Evolutionary conservation across 2,113 vertebrate genomes (phyloP).

Genomic region (Oncorhynchus kisutch): DNA sequence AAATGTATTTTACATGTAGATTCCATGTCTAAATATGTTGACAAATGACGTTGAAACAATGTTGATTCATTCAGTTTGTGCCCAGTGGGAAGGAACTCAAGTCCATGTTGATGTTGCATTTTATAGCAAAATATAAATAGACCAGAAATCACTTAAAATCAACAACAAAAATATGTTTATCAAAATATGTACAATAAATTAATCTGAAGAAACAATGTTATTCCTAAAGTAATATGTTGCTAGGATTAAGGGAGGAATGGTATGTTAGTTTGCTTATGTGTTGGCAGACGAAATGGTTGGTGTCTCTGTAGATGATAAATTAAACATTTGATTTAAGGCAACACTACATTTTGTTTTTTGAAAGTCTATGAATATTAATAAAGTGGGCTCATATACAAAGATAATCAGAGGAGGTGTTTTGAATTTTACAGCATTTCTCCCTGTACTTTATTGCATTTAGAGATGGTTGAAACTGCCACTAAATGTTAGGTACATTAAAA

Average conservation of each 20-base stretch:
- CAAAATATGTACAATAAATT: background rate
- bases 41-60: no score
- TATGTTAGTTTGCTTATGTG: background rate
- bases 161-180: background rate
- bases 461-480: background rate
- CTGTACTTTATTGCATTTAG: background rate
- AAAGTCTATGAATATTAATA: background rate
- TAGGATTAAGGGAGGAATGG: background rate
- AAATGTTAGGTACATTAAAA: background rate
- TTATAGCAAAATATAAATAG: conserved; percentile 13
- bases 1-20: no score
- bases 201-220: background rate
- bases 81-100: background rate
- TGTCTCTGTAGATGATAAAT: background rate
- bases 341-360: background rate
- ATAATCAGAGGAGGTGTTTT: background rate
- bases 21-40: no score
- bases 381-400: background rate
- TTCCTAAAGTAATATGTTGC: background rate
- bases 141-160: background rate
- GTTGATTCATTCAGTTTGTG: no score
- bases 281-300: background rate
- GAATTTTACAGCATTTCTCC: background rate
- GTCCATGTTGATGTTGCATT: background rate
- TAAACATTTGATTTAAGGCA: background rate